These are phyloP conservation scores for Calvadosia cruxmelitensis DNA, from an alignment of 30 jellyfish, hydroid and myxozoan species.

Conservation along the genomic window DNA sequence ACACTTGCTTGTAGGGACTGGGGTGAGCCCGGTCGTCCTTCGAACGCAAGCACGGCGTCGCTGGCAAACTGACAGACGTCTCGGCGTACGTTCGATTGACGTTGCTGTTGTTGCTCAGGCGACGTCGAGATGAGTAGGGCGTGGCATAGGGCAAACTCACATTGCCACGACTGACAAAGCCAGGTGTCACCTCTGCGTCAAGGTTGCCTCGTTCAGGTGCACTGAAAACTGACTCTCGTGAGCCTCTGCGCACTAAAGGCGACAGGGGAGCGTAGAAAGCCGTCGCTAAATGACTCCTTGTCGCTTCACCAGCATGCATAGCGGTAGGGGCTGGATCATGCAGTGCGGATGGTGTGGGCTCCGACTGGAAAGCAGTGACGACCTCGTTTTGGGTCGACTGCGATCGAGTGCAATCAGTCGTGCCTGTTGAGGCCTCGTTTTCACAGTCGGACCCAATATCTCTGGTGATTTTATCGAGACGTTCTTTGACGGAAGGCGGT, in stretches of 20 bases:
- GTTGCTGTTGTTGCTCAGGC: not conserved
- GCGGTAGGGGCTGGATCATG: not conserved
- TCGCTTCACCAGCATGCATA: not conserved
- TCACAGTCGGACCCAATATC: not conserved
- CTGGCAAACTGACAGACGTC: not conserved
- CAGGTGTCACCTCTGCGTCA: not conserved
- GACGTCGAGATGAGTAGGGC: not conserved
- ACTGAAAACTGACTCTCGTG: not conserved
- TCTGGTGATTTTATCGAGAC: not conserved
- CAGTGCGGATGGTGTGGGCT: too few relatives aligned
- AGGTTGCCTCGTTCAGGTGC: not conserved
- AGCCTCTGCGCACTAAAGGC: not conserved
- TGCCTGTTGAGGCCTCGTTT: not conserved
- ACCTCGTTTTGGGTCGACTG: not conserved
- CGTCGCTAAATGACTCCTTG: too few relatives aligned
- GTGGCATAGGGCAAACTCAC: not conserved
- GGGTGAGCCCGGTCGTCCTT: not conserved
- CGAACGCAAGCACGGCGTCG: not conserved
- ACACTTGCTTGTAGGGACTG: not conserved
- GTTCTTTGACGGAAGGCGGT: slow-evolving; percentile 34
- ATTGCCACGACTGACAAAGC: not conserved
- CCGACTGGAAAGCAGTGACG: not conserved
- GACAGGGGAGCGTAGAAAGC: not conserved
- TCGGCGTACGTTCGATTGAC: not conserved
- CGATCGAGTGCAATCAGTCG: not conserved